A percentile compares a stretch with the other conserved stretches of the same genome.
phyloP scores from a whole-genome alignment of 1,140 invertebrate genomes.

The Goniozus legneri region DNA sequence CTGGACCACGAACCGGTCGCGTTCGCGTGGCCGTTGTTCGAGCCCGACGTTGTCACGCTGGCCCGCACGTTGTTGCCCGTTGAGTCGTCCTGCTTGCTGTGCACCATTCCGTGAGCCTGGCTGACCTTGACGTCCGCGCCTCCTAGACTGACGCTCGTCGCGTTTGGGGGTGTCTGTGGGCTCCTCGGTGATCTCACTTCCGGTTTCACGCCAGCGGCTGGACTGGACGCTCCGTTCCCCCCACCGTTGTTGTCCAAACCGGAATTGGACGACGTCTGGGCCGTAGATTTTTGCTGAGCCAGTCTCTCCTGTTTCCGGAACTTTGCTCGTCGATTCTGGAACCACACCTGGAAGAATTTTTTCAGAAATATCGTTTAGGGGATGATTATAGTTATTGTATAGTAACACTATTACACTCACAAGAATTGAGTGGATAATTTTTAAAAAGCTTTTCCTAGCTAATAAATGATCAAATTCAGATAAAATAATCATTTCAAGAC shows the following conservation, averaged over 20 bases:
- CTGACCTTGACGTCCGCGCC: too few species aligned
- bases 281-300: slow-evolving; percentile 68
- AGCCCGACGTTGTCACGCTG: slow-evolving; percentile 29
- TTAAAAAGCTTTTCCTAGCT: too few species aligned
- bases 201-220: slow-evolving; percentile 37
- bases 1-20: slow-evolving; percentile 43
- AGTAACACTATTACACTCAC: too few species aligned
- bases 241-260: slow-evolving; percentile 30
- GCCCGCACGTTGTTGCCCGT: too few species aligned
- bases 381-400: too few species aligned
- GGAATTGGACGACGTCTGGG: slow-evolving; percentile 27
- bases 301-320: slow-evolving; percentile 88
- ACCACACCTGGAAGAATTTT: slow-evolving; percentile 92
- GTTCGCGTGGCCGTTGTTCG: slow-evolving; percentile 11
- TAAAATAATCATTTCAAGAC: too few species aligned
- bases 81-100: too few species aligned
- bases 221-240: slow-evolving; percentile 37
- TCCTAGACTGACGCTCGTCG: too few species aligned
- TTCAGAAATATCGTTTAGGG: too few species aligned
- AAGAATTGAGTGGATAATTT: too few species aligned
- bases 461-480: too few species aligned
- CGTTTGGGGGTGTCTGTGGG: slow-evolving; percentile 44
- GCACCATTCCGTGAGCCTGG: too few species aligned
- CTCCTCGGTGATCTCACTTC: slow-evolving; percentile 50
- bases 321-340: slow-evolving; percentile 89